Evolutionary conservation across 1,140 invertebrate genomes (phyloP).

Genomic region (Drosophila ficusphila): DNA sequence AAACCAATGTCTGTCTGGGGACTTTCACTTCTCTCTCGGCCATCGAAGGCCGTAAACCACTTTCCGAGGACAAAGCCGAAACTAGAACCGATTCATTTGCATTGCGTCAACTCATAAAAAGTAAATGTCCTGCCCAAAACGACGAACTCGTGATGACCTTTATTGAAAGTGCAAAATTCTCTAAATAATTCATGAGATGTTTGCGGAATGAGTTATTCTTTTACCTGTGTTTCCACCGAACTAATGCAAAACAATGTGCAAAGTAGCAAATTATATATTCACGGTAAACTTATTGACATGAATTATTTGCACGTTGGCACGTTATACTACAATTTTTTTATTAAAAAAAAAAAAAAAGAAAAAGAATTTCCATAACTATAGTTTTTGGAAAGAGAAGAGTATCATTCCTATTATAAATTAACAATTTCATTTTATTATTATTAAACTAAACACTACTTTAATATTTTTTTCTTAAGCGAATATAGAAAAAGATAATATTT

Average conservation of each 20-base stretch:
- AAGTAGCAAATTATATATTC: neutral
- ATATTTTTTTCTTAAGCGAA: no score
- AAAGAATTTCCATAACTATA: no score
- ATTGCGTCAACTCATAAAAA: slow-evolving; percentile 34
- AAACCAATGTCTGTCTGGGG: neutral
- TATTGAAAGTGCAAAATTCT: neutral
- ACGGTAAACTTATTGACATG: neutral
- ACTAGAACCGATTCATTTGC: slow-evolving; percentile 26
- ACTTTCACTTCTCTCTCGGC: neutral
- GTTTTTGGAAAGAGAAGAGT: no score
- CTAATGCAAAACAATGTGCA: neutral
- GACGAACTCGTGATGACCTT: neutral
- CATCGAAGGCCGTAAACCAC: slow-evolving; percentile 10
- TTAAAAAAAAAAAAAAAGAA: neutral
- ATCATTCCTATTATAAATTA: no score
- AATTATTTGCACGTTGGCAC: neutral
- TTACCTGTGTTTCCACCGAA: neutral
- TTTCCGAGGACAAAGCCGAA: slow-evolving; percentile 14
- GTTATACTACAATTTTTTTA: no score
- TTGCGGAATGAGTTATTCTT: neutral
- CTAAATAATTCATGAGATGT: slow-evolving; percentile 2
- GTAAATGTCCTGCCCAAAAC: slow-evolving; percentile 1
- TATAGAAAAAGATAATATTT: no score
- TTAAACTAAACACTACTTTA: no score
- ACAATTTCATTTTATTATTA: no score